phyloP scores from a whole-genome alignment of 2,797 vertebrate species.

The Synanceia verrucosa region DNA sequence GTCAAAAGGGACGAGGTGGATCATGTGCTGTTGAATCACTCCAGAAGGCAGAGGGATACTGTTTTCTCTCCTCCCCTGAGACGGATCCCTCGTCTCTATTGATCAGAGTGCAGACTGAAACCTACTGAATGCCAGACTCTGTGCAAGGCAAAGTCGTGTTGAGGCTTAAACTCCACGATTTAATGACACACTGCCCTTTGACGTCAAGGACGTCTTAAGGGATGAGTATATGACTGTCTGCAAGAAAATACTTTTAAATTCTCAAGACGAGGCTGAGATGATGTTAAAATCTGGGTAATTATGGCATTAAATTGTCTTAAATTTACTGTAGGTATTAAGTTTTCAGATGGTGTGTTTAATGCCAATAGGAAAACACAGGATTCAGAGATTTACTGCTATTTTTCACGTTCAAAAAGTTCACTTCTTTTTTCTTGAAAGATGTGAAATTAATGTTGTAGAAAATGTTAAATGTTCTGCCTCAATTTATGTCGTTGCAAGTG shows the following conservation, averaged over 20 bases:
- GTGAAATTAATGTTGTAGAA: no score
- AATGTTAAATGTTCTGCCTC: no score
- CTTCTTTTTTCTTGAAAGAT: no score
- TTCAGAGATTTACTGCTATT: no score
- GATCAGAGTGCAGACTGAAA: constrained; percentile 69
- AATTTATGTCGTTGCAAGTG: no score
- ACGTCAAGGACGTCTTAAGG: constrained; percentile 30
- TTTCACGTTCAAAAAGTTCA: no score
- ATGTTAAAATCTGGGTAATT: background rate
- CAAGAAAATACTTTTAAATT: background rate
- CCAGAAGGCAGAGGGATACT: constrained; percentile 50
- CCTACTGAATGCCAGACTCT: constrained; percentile 57
- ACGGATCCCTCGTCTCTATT: constrained; percentile 63
- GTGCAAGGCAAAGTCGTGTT: constrained; percentile 54
- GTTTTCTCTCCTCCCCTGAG: constrained; percentile 59
- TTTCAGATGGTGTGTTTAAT: no score
- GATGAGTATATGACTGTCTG: background rate
- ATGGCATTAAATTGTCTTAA: no score
- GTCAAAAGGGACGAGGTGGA: constrained; percentile 44
- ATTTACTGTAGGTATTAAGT: no score
- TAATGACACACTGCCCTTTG: constrained; percentile 42
- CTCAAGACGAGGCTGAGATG: background rate
- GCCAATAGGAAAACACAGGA: no score
- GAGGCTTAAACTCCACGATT: constrained; percentile 48
- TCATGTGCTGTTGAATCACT: constrained; percentile 53